Percentiles rank a stretch among this genome's conserved stretches.
Conservation (phyloP, 2,113 vertebrate species). For the Daboia siamensis region DNA sequence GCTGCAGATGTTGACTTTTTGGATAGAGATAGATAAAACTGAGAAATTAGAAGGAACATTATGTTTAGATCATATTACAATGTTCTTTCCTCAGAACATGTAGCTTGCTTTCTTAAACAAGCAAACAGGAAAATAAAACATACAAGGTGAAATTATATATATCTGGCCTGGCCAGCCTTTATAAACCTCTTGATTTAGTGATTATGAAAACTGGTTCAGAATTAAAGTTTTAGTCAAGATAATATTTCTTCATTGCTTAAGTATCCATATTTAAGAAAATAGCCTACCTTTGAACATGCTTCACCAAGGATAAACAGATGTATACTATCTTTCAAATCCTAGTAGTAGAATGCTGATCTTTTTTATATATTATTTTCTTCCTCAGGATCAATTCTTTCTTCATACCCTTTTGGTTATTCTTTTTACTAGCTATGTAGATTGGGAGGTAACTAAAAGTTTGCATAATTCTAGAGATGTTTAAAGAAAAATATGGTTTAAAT, state of each 20-base stretch:
- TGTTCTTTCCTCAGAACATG: neutral
- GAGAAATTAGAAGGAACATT: neutral
- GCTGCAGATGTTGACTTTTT: neutral
- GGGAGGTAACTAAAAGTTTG: neutral
- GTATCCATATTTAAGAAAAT: neutral
- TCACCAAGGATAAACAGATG: neutral
- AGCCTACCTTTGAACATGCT: neutral
- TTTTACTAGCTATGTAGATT: neutral
- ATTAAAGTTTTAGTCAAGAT: neutral
- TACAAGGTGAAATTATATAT: neutral
- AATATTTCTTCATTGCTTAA: neutral
- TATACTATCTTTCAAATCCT: neutral
- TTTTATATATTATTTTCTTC: neutral
- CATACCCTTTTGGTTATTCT: neutral
- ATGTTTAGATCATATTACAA: neutral
- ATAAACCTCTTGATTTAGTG: neutral
- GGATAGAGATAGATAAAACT: neutral
- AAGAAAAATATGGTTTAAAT: neutral
- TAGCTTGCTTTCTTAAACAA: neutral
- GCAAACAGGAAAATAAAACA: neutral
- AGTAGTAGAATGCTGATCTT: neutral
- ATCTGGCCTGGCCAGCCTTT: neutral
- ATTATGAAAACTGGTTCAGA: neutral
- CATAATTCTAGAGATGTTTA: neutral
- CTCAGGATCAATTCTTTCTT: neutral